A percentile compares a stretch with the other conserved stretches of the same genome.
These are phyloP conservation scores for Eulemur rufifrons DNA, from an alignment of 2,113 vertebrate species.

Conservation along the genomic window DNA sequence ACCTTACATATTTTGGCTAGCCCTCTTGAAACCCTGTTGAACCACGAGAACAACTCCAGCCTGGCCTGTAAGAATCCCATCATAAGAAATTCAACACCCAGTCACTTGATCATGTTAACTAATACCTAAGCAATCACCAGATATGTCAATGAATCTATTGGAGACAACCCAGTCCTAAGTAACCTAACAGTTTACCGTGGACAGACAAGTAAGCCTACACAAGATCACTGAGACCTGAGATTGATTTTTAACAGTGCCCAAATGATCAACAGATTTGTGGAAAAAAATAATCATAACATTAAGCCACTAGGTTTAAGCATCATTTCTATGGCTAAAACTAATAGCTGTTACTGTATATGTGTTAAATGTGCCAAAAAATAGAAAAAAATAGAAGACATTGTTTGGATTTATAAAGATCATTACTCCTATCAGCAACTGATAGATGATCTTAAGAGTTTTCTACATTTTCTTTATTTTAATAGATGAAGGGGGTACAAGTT, in stretches of 20 bases:
- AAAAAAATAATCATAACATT: neutral
- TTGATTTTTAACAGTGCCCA: neutral
- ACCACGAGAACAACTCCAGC: neutral
- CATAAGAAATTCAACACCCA: neutral
- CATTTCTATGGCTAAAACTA: neutral
- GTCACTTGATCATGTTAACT: neutral
- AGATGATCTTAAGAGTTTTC: neutral
- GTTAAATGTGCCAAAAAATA: neutral
- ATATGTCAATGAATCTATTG: neutral
- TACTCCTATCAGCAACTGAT: neutral
- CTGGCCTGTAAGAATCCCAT: neutral
- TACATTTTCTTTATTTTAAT: neutral
- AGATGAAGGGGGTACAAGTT: no score
- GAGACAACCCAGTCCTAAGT: fast-evolving
- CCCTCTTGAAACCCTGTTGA: fast-evolving
- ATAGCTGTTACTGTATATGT: neutral
- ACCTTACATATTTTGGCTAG: fast-evolving
- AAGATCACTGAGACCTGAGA: neutral
- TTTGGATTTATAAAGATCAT: neutral
- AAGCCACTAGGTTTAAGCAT: neutral
- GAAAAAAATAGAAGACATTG: neutral
- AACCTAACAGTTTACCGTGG: neutral
- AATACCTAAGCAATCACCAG: neutral
- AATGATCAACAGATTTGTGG: neutral
- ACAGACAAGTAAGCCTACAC: neutral